phyloP scores from a whole-genome alignment of 2,113 vertebrate genomes.

The Forbesichthys agassizii region DNA sequence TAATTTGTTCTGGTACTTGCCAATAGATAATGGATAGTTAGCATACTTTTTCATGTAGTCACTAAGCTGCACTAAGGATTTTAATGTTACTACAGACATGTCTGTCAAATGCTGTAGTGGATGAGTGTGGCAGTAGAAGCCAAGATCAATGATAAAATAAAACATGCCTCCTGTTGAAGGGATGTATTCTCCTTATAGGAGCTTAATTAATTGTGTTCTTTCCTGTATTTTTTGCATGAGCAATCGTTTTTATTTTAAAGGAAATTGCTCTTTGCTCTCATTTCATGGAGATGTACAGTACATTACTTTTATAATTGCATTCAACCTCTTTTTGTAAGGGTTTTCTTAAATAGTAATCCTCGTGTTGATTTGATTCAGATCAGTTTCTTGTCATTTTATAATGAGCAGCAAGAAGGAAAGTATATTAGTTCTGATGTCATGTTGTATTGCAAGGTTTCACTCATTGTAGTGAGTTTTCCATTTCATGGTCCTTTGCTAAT shows the following conservation, averaged over 20 bases:
- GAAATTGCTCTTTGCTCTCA: slow-evolving; percentile 20
- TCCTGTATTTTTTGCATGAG: slow-evolving; percentile 28
- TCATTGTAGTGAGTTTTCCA: slow-evolving; percentile 20
- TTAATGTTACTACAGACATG: neutral
- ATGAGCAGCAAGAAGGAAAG: neutral
- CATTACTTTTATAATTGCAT: slow-evolving; percentile 34
- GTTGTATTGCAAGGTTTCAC: slow-evolving; percentile 45
- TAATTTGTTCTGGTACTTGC: neutral
- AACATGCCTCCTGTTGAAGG: slow-evolving; percentile 39
- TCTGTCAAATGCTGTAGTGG: slow-evolving; percentile 27
- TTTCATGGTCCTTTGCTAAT: slow-evolving; percentile 5
- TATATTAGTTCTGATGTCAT: slow-evolving; percentile 26
- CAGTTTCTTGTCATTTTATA: slow-evolving; percentile 51
- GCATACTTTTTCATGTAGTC: neutral
- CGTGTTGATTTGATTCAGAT: slow-evolving; percentile 60
- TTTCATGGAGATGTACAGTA: slow-evolving; percentile 49
- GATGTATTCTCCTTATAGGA: slow-evolving; percentile 44
- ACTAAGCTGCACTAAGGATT: neutral
- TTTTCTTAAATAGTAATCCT: slow-evolving; percentile 60
- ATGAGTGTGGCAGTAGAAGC: slow-evolving; percentile 5
- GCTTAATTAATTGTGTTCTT: slow-evolving; percentile 18
- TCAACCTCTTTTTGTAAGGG: slow-evolving; percentile 32
- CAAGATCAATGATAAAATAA: slow-evolving; percentile 14
- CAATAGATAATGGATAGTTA: neutral
- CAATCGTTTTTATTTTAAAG: slow-evolving; percentile 22